phyloP scores from a whole-genome alignment of 2,113 vertebrate species.

The Osmerus eperlanus region DNA sequence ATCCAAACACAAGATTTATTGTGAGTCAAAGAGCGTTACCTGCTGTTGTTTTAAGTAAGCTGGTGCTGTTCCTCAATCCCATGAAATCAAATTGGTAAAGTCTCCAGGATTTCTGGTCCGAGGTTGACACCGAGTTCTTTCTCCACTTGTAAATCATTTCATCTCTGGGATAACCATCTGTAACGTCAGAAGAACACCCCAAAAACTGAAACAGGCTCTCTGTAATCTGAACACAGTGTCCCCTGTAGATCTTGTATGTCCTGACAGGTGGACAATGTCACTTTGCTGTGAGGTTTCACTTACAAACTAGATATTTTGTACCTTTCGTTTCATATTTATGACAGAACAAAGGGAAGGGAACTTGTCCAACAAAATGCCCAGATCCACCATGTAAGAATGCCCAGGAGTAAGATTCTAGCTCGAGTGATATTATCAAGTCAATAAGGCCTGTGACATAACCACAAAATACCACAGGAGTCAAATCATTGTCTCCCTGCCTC shows the following conservation, averaged over 20 bases:
- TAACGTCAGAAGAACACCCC: conserved; percentile 40
- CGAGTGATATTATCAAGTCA: too few relatives aligned
- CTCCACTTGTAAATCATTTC: conserved; percentile 96
- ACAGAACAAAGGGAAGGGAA: too few relatives aligned
- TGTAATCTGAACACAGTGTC: neutral
- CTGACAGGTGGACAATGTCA: neutral
- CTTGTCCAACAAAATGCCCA: too few relatives aligned
- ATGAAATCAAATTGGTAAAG: conserved; percentile 98
- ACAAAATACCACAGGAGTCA: too few relatives aligned
- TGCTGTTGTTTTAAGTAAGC: conserved; percentile 85
- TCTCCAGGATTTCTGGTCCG: conserved; percentile 94
- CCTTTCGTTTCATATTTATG: too few relatives aligned
- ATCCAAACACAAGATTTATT: neutral
- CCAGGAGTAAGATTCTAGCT: too few relatives aligned
- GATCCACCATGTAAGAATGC: too few relatives aligned
- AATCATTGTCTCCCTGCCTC: neutral
- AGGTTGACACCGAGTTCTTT: conserved; percentile 90
- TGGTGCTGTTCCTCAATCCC: conserved; percentile 90
- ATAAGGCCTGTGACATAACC: too few relatives aligned
- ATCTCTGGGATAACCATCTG: conserved; percentile 94
- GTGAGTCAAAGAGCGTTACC: conserved; percentile 64
- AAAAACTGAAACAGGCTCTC: neutral
- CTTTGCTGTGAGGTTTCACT: neutral
- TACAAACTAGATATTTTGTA: too few relatives aligned
- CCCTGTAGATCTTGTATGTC: too few relatives aligned